These are phyloP conservation scores for Channa argus DNA, from an alignment of 2,113 vertebrate species.

Conservation along the genomic window DNA sequence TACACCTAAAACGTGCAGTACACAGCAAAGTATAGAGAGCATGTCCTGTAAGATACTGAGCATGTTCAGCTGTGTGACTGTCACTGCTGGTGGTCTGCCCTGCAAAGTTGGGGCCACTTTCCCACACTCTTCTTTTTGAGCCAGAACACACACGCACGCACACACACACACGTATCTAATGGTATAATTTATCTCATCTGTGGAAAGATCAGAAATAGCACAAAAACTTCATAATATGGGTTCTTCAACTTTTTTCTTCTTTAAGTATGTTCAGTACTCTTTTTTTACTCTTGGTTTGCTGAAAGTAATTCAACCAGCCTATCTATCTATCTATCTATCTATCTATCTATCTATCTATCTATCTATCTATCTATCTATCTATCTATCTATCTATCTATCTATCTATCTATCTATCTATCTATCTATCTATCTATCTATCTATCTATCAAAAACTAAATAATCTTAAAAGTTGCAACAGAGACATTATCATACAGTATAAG, in stretches of 20 bases:
- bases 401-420: too few relatives aligned
- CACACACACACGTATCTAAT: constrained; percentile 21
- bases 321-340: too few relatives aligned
- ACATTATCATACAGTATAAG: too few relatives aligned
- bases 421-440: too few relatives aligned
- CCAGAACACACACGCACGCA: constrained; percentile 24
- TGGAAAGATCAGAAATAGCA: constrained; percentile 41
- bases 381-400: too few relatives aligned
- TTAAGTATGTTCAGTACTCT: neutral
- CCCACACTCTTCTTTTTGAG: constrained; percentile 27
- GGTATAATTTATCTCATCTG: constrained; percentile 29
- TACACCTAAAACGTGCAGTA: neutral
- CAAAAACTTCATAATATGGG: constrained; percentile 36
- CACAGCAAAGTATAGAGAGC: neutral
- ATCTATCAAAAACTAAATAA: too few relatives aligned
- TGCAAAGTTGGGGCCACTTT: constrained; percentile 47
- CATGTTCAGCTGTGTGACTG: constrained; percentile 9
- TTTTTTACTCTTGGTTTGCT: neutral
- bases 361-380: too few relatives aligned
- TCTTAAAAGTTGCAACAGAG: too few relatives aligned
- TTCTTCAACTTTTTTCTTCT: constrained; percentile 11
- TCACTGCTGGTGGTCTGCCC: constrained; percentile 50
- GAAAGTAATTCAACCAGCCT: neutral
- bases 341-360: too few relatives aligned
- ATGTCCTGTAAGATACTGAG: neutral